Conservation (phyloP, 2,797 vertebrate genomes). For the Mastacembelus armatus region DNA sequence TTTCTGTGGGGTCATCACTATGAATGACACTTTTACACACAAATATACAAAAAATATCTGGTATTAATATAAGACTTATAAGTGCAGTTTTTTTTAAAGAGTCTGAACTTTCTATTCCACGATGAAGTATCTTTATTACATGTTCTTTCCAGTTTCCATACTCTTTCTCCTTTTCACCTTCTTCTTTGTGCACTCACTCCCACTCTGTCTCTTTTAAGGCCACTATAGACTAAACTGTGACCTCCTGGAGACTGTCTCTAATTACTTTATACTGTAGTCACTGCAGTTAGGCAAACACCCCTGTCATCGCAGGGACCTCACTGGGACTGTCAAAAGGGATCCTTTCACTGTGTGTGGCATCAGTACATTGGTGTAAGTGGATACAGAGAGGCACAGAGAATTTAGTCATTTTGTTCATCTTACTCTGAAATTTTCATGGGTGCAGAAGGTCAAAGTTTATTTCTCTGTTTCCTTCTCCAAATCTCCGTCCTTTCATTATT, state of each 20-base stretch:
- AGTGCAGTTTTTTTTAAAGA: constrained; percentile 6
- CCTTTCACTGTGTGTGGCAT: constrained; percentile 76
- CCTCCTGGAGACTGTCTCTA: constrained; percentile 75
- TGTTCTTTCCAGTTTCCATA: constrained; percentile 25
- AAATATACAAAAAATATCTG: too few relatives aligned
- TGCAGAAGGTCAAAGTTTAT: constrained; percentile 31
- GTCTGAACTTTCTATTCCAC: not conserved
- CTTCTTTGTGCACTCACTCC: constrained; percentile 66
- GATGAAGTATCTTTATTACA: constrained; percentile 13
- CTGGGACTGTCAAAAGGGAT: constrained; percentile 54
- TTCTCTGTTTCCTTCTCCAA: constrained; percentile 39
- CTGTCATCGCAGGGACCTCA: constrained; percentile 67
- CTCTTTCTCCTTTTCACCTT: constrained; percentile 57
- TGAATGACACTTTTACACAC: too few relatives aligned
- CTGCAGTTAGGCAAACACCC: constrained; percentile 52
- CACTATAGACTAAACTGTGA: constrained; percentile 83
- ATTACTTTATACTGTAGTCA: constrained; percentile 75
- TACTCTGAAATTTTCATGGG: constrained; percentile 55
- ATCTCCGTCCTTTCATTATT: constrained; percentile 36
- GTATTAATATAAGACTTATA: too few relatives aligned
- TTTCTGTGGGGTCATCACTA: not conserved
- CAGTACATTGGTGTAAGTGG: constrained; percentile 28
- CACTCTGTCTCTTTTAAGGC: constrained; percentile 76
- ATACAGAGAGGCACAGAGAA: constrained; percentile 34
- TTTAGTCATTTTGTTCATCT: constrained; percentile 42